Percentiles rank a stretch among this genome's conserved stretches.
phyloP scores from a whole-genome alignment of 2,888 invertebrate genomes.

The Drosophila fulvimacula region DNA sequence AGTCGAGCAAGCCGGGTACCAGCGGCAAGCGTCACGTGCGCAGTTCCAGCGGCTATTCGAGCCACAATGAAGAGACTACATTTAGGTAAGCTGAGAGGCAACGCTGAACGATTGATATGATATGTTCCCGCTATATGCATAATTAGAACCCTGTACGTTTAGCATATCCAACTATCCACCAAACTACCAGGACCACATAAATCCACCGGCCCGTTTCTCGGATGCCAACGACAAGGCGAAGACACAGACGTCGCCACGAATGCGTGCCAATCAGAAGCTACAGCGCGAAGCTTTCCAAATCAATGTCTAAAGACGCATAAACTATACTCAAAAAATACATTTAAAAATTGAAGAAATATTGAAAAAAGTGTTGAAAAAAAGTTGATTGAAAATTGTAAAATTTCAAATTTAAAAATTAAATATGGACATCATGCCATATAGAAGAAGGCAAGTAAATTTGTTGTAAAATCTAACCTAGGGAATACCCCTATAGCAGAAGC shows the following conservation, averaged over 20 bases:
- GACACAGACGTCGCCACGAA: constrained; percentile 84
- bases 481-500: constrained; percentile 18
- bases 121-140: constrained; percentile 61
- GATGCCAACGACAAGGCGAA: constrained; percentile 86
- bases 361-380: constrained; percentile 36
- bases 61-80: constrained; percentile 93
- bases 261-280: constrained; percentile 86
- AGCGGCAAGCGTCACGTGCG: constrained; percentile 90
- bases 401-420: constrained; percentile 40
- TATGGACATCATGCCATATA: not conserved
- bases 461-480: constrained; percentile 54
- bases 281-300: constrained; percentile 91
- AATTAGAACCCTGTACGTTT: constrained; percentile 81
- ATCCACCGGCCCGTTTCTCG: constrained; percentile 94
- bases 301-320: constrained; percentile 87
- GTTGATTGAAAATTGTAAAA: constrained; percentile 54
- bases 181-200: constrained; percentile 93
- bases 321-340: constrained; percentile 13
- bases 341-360: constrained; percentile 32
- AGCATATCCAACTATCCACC: constrained; percentile 92
- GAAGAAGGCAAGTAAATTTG: constrained; percentile 15
- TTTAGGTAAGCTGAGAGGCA: constrained; percentile 87
- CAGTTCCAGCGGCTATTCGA: constrained; percentile 92
- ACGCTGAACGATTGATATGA: constrained; percentile 18
- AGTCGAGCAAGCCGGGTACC: constrained; percentile 87